Evolutionary conservation across 2,888 invertebrate species (phyloP), one percentile per base, ranked within the genome.

Genomic region (Lochmaea crataegi): DNA sequence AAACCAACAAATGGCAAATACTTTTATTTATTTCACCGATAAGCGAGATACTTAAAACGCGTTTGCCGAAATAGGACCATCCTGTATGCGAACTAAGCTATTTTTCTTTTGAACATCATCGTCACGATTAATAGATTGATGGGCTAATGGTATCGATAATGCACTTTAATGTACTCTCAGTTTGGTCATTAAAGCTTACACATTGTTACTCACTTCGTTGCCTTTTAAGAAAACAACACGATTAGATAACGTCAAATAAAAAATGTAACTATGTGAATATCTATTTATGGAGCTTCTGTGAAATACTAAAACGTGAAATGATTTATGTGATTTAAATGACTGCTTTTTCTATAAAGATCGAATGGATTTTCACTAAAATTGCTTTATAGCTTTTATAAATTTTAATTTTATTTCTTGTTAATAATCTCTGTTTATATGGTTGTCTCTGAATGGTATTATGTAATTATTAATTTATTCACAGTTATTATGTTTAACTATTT

Each of bases 101-200:
- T 80, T 82, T 81, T 79, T 80, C 77, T 76, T 75, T 69, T 66
- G 67, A 72, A 75, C 68, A 58, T 58, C 71, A 70, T 73, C 76
- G 70, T 75, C 75, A 80, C 79, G 79, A 79, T 80, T 83, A 84
- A 83, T 83, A 82, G 83, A 84, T 84, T 82, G 82, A 74, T 74
- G 74, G 68, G 74, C 68, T 74, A 74, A 83, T 82, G 82, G 79
- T 74, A 73, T 77, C 78, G 79, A 80, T 81, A 80, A 81, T 80
- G 80, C 79, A 79, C 79, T 80, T 79, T 80, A 80, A 80, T 80
- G 80, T 80, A 77, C 63, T 66, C 70, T 64, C 42, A 64, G 38
- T 65, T 56, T 76, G 74, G 77, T 76, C 78, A 80, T 80, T 79
- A 79, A 77, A 77, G 78, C 77, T 76, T 77, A 78, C 76, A 74